Conservation (phyloP, 2,888 invertebrate genomes). For the Eilema sororculum region DNA sequence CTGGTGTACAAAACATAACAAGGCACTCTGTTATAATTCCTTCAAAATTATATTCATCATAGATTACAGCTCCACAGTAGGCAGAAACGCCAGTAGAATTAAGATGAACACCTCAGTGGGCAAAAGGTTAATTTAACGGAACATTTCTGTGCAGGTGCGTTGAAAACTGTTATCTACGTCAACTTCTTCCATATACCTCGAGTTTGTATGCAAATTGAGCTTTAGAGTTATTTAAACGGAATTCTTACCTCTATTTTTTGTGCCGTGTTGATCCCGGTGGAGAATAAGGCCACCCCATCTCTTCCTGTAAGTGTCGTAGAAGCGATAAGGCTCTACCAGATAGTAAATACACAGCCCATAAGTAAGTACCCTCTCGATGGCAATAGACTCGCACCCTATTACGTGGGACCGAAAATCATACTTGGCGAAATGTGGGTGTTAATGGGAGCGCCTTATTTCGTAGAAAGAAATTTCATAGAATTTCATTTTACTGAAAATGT, state of each 20-base stretch:
- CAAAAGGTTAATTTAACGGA: constrained; percentile 40
- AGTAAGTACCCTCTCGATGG: too few species aligned
- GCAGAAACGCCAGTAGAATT: constrained; percentile 45
- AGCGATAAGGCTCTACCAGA: too few species aligned
- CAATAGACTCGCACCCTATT: too few species aligned
- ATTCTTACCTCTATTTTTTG: background rate
- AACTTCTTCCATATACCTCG: constrained; percentile 32
- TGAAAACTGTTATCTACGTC: constrained; percentile 37
- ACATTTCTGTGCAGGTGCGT: constrained; percentile 42
- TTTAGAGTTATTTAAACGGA: constrained; percentile 21
- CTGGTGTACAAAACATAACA: background rate
- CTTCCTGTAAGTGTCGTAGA: too few species aligned
- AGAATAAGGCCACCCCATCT: too few species aligned
- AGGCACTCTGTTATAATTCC: constrained; percentile 26
- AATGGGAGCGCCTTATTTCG: too few species aligned
- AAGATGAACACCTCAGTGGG: constrained; percentile 39
- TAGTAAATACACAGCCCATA: too few species aligned
- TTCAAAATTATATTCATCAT: constrained; percentile 45
- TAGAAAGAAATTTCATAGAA: too few species aligned
- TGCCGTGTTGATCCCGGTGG: too few species aligned
- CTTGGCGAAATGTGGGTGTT: too few species aligned
- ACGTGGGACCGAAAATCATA: too few species aligned
- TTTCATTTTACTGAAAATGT: too few species aligned
- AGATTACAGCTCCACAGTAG: constrained; percentile 35
- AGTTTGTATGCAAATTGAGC: constrained; percentile 47